Conservation (phyloP, 2,113 vertebrate species). For the Xerus inauris region DNA sequence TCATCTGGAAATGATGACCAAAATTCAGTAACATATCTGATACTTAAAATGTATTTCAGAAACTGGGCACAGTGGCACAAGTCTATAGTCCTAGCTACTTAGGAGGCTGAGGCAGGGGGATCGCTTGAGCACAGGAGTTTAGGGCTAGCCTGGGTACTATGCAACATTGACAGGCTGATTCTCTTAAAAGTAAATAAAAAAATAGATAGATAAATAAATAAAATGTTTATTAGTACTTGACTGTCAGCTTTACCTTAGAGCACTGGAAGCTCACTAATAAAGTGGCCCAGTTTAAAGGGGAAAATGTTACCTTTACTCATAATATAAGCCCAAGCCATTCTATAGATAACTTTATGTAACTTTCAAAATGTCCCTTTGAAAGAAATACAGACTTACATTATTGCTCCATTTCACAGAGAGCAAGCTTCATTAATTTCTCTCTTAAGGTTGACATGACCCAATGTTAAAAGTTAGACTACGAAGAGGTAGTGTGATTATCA, state of each 20-base stretch:
- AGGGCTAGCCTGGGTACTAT: background rate
- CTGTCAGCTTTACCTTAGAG: background rate
- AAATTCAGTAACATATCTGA: background rate
- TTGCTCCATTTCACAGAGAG: background rate
- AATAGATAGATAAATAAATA: background rate
- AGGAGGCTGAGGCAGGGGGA: background rate
- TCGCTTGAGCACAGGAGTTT: background rate
- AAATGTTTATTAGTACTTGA: background rate
- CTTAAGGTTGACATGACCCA: constrained; percentile 21
- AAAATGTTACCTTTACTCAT: background rate
- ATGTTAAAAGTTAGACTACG: background rate
- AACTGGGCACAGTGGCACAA: background rate
- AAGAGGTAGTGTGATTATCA: background rate
- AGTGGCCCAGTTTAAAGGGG: background rate
- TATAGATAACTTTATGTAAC: background rate
- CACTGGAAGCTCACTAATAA: background rate
- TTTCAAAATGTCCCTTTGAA: background rate
- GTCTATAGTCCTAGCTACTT: background rate
- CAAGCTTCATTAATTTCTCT: background rate
- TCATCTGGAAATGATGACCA: background rate
- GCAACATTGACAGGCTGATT: background rate
- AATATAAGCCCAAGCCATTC: constrained; percentile 19
- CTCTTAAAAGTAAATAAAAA: background rate
- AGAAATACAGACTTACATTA: background rate
- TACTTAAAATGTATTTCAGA: background rate